A percentile compares a stretch with the other conserved stretches of the same genome.
phyloP scores from a whole-genome alignment of 2,113 vertebrate genomes.

The Zootoca vivipara region DNA sequence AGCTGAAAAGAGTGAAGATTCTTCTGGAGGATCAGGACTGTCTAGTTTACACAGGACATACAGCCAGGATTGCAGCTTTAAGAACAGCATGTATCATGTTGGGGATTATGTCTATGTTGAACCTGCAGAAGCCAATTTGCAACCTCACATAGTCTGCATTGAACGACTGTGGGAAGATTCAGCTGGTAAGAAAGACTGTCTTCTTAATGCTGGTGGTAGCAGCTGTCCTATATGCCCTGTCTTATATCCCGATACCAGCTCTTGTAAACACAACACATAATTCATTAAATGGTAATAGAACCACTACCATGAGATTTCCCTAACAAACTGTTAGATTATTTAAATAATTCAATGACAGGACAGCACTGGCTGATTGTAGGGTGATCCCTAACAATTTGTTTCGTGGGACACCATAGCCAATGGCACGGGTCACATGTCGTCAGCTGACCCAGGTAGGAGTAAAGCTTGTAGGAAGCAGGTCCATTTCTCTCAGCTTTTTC shows the following conservation, averaged over 20 bases:
- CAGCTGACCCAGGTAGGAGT: too few species aligned
- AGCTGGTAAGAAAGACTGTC: constrained; percentile 80
- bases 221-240: too few species aligned
- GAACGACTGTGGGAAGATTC: constrained; percentile 97
- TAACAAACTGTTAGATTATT: neutral
- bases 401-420: neutral
- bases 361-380: neutral
- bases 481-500: too few species aligned
- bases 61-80: constrained; percentile 98
- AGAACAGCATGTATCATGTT: constrained; percentile 97
- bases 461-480: too few species aligned
- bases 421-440: too few species aligned
- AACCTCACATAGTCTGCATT: constrained; percentile 97
- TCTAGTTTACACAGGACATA: constrained; percentile 91
- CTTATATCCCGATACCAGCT: neutral
- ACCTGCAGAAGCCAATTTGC: constrained; percentile 90
- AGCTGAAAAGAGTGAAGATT: constrained; percentile 95
- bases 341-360: neutral
- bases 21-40: constrained; percentile 84
- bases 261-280: neutral
- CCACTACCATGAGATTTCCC: neutral
- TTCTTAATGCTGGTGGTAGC: neutral
- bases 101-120: constrained; percentile 98
- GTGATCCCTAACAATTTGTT: neutral
- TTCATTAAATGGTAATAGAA: neutral